Percentiles rank a stretch among this genome's conserved stretches.
These are phyloP conservation scores for Carollia perspicillata DNA, from an alignment of 2,113 vertebrate species.

Conservation along the genomic window DNA sequence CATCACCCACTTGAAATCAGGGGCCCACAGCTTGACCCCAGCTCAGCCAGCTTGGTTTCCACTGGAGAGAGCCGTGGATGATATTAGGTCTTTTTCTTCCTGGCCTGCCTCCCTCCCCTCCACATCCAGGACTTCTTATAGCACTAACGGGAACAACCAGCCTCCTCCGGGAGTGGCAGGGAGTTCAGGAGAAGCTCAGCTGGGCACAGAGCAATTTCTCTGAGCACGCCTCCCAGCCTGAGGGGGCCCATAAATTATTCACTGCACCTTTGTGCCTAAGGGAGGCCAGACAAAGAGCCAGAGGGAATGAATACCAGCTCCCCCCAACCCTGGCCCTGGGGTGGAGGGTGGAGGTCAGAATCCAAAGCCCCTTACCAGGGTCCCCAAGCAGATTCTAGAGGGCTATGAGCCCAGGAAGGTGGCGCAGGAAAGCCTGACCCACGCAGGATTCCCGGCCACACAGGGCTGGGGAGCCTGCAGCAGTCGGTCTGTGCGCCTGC, in stretches of 20 bases:
- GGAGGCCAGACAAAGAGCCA: slow-evolving; percentile 49
- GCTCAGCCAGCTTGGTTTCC: background rate
- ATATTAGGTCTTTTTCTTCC: background rate
- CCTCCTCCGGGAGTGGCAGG: background rate
- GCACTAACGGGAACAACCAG: background rate
- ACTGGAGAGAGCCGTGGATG: background rate
- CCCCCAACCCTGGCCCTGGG: background rate
- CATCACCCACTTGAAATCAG: background rate
- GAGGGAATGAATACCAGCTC: slow-evolving; percentile 30
- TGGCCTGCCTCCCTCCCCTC: background rate
- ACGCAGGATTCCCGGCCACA: too few species aligned
- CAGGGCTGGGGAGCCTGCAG: too few species aligned
- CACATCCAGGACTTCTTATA: background rate
- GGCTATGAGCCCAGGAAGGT: background rate
- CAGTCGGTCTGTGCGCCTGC: background rate
- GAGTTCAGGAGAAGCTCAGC: background rate
- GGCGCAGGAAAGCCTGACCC: background rate
- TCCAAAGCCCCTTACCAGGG: background rate
- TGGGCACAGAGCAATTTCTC: slow-evolving; percentile 22
- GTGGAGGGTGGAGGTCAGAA: background rate
- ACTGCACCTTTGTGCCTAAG: slow-evolving; percentile 1
- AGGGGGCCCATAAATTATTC: slow-evolving; percentile 64
- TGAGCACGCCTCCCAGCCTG: background rate
- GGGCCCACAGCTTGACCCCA: background rate
- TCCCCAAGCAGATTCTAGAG: background rate